Base-by-base conservation (phyloP, 1,140 invertebrate genomes). In the Drosophila murphyi region DNA sequence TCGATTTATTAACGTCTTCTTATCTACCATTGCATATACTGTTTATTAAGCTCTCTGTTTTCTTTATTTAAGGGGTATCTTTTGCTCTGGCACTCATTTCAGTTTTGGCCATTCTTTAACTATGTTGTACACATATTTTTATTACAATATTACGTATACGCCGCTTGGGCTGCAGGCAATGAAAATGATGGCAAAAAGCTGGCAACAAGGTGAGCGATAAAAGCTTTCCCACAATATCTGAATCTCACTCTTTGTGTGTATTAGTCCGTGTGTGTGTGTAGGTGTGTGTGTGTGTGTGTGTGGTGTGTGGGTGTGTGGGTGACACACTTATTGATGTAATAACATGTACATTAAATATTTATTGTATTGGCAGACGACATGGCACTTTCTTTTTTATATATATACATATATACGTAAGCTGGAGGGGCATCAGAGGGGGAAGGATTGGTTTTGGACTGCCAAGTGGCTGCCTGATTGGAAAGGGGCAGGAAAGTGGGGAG, bases 291-390 rank as follows among this genome's bases (percentile, higher is more conserved):
- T n/a, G n/a, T n/a, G n/a, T n/a, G n/a, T n/a, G n/a, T 61, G 32
- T 57, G 20, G n/a, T 61, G 32, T 57, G 20, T 78, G 43, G 50
- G 37, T 59, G 81, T 48, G 65, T 43, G 80, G 72, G 80, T 88
- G 83, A 88, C 83, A 88, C 83, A 88, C 83, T 88, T 88, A 88
- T 88, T 88, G 83, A 88, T 88, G 83, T 88, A 88, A 88, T 88
- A 88, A 88, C 83, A 88, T 89, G 85, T 89, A 85, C 80, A 88
- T 88, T 88, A 88, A 88, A 88, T 88, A 88, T 88, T 88, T 88
- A 88, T 88, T 88, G 85, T 88, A 88, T 88, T 88, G 82, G 82
- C 80, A 86, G 82, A 86, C 82, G 85, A 86, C 82, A 87, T 78
- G 82, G 78, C 82, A 86, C 82, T 85, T 85, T 81, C 82, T 63